Evolutionary conservation across 2,113 vertebrate species (phyloP), one percentile per base, ranked within the genome.

Genomic region (Percopsis transmontana): DNA sequence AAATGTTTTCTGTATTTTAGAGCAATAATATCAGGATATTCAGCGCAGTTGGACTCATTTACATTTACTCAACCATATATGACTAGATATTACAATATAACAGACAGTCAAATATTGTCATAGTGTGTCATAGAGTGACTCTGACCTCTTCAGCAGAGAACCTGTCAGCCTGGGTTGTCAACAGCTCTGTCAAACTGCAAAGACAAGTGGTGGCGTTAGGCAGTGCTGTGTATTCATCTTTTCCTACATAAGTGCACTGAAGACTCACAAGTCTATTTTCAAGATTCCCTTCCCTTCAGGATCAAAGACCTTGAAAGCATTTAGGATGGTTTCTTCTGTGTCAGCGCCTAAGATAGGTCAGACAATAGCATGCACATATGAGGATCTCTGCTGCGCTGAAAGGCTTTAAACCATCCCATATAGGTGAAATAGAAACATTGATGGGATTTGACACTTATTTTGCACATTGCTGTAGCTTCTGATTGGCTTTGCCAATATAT

Each of bases 251-350:
- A 33, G 27, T 33, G 27, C 27, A 87, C 70, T 66, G 61, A 10
- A 58, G 60, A 95, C 96, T 96, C 83, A 99, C 97, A 95, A 95
- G 66, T 94, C 94, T n/a, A 96, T 96, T 87, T 92, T 96, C 72
- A 99, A 90, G 44, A 94, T 87, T 1, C 96, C 97, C 80, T 96
- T 96, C 11, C 94, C 94, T 63, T 99, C 96, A 0, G 96, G 96
- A 81, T 99, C 97, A 9, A 99, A 98, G 77, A 99, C 95, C 90
- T 98, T 99, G 88, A 99, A 98, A 0, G 96, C 96, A 0, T 95
- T 99, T 77, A 99, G 94, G 84, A 98, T 98, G 1, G 95, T 96
- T 78, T 97, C 96, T 74, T 97, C 96, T 0, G 95, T 95, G 74
- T 99, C 96, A 0, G 96, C 94, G 40, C 96, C 96, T 98, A 23